These are phyloP conservation scores for Zalophus californianus DNA, from an alignment of 2,797 vertebrate genomes.

Conservation along the genomic window DNA sequence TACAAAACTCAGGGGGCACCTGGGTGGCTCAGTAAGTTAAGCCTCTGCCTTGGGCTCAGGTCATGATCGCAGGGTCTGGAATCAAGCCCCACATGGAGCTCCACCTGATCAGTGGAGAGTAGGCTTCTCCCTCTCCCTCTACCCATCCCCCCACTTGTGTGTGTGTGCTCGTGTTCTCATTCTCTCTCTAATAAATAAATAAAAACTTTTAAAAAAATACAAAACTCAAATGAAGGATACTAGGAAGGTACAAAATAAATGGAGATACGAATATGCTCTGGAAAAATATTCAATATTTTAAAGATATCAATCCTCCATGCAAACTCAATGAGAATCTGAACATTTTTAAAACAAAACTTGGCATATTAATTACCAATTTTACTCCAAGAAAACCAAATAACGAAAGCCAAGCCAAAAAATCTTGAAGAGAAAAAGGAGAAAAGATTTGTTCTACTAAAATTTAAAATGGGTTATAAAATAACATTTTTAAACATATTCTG, in stretches of 20 bases:
- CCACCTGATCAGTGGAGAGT: not conserved
- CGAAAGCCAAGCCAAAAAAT: not conserved
- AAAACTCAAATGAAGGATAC: not conserved
- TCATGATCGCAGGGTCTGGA: not conserved
- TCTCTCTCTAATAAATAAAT: not conserved
- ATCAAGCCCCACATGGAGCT: not conserved
- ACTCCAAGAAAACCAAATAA: not conserved
- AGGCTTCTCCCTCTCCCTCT: not conserved
- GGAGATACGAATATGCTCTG: not conserved
- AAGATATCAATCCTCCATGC: not conserved
- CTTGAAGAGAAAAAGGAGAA: constrained; percentile 8
- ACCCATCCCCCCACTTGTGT: not conserved
- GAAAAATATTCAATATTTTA: not conserved
- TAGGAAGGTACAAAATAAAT: not conserved
- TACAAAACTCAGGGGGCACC: not conserved
- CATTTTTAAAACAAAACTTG: not conserved
- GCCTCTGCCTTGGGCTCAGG: not conserved
- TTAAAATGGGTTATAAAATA: not conserved
- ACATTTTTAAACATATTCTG: not conserved
- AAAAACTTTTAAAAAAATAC: not conserved
- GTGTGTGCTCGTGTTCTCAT: not conserved
- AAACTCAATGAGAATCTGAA: not conserved
- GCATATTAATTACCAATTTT: not conserved
- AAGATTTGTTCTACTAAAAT: not conserved
- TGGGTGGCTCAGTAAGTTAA: not conserved